Conservation (phyloP, 2,888 invertebrate genomes). For the Drosophila buzzatii region DNA sequence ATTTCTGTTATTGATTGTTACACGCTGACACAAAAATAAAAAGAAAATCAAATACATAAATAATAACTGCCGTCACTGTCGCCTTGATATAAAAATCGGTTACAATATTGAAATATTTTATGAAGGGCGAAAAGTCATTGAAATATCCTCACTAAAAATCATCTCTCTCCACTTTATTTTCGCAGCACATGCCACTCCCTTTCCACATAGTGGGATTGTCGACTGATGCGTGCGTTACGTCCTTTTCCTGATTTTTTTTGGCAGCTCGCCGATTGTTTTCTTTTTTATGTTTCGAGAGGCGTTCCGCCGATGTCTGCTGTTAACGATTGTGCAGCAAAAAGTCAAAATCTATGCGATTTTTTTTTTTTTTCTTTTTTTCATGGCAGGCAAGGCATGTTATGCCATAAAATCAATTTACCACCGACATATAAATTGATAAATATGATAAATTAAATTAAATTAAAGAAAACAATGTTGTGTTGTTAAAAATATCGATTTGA, state of each 20-base stretch:
- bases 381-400: neutral
- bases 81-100: conserved; percentile 42
- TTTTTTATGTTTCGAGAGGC: conserved; percentile 20
- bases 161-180: neutral
- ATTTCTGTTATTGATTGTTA: conserved; percentile 35
- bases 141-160: conserved; percentile 39
- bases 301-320: conserved; percentile 24
- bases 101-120: conserved; percentile 80
- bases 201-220: conserved; percentile 41
- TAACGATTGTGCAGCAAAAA: conserved; percentile 33
- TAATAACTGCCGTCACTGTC: conserved; percentile 52
- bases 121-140: conserved; percentile 38
- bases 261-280: conserved; percentile 46
- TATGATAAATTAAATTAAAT: neutral
- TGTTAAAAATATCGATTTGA: neutral
- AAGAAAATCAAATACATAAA: conserved; percentile 57
- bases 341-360: conserved; percentile 15
- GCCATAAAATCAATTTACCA: conserved; percentile 13
- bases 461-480: neutral
- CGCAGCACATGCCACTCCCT: conserved; percentile 20
- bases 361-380: neutral
- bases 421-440: conserved; percentile 10
- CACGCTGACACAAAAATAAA: conserved; percentile 28
- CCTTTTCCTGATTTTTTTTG: conserved; percentile 63
- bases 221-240: conserved; percentile 64